These are phyloP conservation scores for Papio anubis DNA, from an alignment of 2,113 vertebrate species.

Conservation along the genomic window DNA sequence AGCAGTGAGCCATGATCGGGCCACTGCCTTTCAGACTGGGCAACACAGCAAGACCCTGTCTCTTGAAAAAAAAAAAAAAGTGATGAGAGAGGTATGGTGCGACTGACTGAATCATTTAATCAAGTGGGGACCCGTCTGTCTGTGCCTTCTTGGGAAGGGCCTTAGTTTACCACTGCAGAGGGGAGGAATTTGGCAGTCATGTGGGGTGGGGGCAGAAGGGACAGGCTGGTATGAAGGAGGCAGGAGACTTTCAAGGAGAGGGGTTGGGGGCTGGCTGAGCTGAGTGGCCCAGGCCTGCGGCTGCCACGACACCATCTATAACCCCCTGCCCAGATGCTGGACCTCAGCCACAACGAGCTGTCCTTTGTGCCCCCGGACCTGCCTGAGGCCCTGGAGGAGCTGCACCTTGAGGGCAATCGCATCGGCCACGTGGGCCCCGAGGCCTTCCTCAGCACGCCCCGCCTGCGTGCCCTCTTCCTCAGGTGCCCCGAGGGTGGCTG, in stretches of 20 bases:
- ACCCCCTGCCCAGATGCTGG: constrained; percentile 72
- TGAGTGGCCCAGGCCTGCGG: not conserved
- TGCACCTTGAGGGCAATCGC: constrained; percentile 79
- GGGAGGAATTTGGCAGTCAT: not conserved
- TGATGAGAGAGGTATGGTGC: not conserved
- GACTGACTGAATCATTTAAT: not conserved
- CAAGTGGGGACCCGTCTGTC: not conserved
- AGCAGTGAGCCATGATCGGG: no score
- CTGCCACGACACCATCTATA: rapidly evolving
- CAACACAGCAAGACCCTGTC: no score
- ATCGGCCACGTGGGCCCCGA: constrained; percentile 72
- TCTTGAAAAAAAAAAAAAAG: no score
- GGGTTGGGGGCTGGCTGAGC: not conserved
- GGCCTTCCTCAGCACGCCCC: constrained; percentile 74
- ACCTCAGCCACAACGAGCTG: constrained; percentile 80
- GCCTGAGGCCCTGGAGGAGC: constrained; percentile 78
- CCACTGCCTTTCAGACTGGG: no score
- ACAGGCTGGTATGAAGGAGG: no score
- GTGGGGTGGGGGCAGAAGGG: not conserved
- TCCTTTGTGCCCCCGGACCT: constrained; percentile 81
- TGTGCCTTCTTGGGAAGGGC: not conserved
- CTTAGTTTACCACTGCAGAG: not conserved
- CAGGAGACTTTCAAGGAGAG: no score
- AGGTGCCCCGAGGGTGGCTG: constrained; percentile 56
- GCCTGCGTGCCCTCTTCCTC: constrained; percentile 74